Evolutionary conservation across 2,888 invertebrate species (phyloP).

Genomic region (Drosophila birchii): DNA sequence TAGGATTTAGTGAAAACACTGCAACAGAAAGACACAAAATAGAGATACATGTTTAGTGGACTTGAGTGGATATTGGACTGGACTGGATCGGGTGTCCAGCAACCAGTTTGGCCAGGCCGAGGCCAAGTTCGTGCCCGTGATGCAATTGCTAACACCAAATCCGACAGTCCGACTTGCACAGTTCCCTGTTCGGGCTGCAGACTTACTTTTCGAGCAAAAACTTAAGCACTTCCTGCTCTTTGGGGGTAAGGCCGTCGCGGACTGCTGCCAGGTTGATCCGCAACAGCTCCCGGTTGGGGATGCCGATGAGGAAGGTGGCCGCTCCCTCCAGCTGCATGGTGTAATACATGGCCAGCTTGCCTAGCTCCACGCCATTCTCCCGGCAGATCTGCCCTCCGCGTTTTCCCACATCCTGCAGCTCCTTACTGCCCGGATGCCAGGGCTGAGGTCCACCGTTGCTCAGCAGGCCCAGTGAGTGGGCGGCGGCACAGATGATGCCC

Average conservation of each 20-base stretch:
- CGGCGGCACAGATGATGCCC: slow-evolving; percentile 93
- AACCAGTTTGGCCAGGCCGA: slow-evolving; percentile 50
- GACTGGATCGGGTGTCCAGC: slow-evolving; percentile 9
- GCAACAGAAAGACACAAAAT: slow-evolving; percentile 29
- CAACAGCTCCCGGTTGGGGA: slow-evolving; percentile 88
- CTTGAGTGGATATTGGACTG: slow-evolving; percentile 3
- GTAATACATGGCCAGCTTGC: slow-evolving; percentile 84
- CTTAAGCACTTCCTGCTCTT: slow-evolving; percentile 88
- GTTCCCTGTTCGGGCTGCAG: slow-evolving; percentile 30
- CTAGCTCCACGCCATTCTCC: slow-evolving; percentile 88
- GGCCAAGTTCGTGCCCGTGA: slow-evolving; percentile 68
- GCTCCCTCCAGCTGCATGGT: slow-evolving; percentile 87
- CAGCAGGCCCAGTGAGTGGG: slow-evolving; percentile 92
- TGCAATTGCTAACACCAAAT: slow-evolving; percentile 66
- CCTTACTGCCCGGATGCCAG: slow-evolving; percentile 92
- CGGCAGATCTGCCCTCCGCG: slow-evolving; percentile 89
- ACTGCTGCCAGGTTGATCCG: slow-evolving; percentile 88
- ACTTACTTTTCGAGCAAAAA: slow-evolving; percentile 85
- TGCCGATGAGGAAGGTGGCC: slow-evolving; percentile 91
- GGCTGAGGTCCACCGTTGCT: slow-evolving; percentile 89
- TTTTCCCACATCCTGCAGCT: slow-evolving; percentile 77
- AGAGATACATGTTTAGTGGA: neutral
- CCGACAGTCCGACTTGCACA: slow-evolving; percentile 58
- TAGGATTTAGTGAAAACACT: slow-evolving; percentile 67
- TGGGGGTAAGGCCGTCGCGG: slow-evolving; percentile 87